Conservation (phyloP, 2,113 vertebrate species). For the Speoplatyrhinus poulsoni region DNA sequence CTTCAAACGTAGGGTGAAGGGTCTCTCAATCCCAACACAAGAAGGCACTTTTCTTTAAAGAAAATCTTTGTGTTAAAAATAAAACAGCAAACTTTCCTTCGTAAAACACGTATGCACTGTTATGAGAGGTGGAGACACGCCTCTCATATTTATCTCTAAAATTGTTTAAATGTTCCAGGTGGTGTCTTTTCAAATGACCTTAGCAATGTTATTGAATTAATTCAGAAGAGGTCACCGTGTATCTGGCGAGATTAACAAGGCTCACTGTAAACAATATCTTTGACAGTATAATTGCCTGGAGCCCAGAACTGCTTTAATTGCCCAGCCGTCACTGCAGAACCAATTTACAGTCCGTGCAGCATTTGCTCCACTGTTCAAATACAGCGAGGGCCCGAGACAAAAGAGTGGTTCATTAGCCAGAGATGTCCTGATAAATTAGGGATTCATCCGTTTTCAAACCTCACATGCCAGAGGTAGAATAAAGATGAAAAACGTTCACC, state of each 20-base stretch:
- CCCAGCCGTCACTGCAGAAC: constrained; percentile 24
- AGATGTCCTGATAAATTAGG: constrained; percentile 2
- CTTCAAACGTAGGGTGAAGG: too few species aligned
- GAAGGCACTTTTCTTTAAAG: too few species aligned
- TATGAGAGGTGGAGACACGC: neutral
- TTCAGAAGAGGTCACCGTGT: constrained; percentile 25
- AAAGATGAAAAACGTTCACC: constrained; percentile 9
- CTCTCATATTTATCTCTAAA: neutral
- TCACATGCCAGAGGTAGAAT: neutral
- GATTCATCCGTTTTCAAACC: constrained; percentile 4
- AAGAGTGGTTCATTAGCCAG: constrained; percentile 1
- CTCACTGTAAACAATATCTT: constrained; percentile 3
- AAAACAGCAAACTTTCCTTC: constrained; percentile 3
- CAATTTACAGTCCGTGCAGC: constrained; percentile 10
- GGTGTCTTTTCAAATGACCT: neutral
- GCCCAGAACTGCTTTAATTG: constrained; percentile 31
- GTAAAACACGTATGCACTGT: constrained; percentile 4
- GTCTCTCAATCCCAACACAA: too few species aligned
- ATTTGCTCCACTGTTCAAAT: constrained; percentile 11
- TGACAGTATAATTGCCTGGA: constrained; percentile 10
- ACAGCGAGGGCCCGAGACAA: neutral
- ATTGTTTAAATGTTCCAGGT: neutral
- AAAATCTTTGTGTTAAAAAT: neutral
- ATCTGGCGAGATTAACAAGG: constrained; percentile 9
- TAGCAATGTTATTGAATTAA: constrained; percentile 13